phyloP scores from a whole-genome alignment of 2,113 vertebrate species.

The Microcebus jonahi region DNA sequence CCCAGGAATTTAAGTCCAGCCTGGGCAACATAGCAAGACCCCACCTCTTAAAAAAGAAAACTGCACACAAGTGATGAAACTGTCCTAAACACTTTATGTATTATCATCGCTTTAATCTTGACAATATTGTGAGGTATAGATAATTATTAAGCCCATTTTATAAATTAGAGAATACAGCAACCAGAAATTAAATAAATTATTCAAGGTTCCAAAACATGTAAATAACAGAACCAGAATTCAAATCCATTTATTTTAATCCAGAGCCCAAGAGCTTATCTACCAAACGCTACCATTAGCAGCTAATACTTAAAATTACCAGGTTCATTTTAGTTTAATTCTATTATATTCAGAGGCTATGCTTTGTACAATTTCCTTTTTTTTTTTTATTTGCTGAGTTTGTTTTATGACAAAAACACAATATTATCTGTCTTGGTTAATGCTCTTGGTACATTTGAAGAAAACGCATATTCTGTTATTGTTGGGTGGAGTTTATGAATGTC shows the following conservation, averaged over 20 bases:
- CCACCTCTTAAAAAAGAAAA: too few species aligned
- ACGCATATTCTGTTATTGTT: background rate
- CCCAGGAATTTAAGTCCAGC: too few species aligned
- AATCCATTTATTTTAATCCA: constrained; percentile 23
- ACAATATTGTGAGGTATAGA: background rate
- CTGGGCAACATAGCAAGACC: too few species aligned
- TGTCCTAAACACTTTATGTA: background rate
- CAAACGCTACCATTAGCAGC: background rate
- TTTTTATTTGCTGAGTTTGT: background rate
- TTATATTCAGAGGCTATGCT: background rate
- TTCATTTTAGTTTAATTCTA: background rate
- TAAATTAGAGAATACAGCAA: background rate
- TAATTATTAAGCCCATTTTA: background rate
- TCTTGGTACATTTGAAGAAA: background rate
- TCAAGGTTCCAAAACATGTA: background rate
- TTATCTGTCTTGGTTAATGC: background rate
- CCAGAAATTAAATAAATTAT: background rate
- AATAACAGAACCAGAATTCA: background rate
- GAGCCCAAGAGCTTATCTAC: background rate
- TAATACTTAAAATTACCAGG: background rate
- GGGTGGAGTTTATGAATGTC: background rate
- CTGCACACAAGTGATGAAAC: background rate
- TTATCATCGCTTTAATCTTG: background rate
- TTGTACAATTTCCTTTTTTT: background rate
- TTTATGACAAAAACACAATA: background rate